Percentiles rank a stretch among this genome's conserved stretches.
These are phyloP conservation scores for Clarias magur DNA, from an alignment of 2,113 vertebrate species.

Conservation along the genomic window DNA sequence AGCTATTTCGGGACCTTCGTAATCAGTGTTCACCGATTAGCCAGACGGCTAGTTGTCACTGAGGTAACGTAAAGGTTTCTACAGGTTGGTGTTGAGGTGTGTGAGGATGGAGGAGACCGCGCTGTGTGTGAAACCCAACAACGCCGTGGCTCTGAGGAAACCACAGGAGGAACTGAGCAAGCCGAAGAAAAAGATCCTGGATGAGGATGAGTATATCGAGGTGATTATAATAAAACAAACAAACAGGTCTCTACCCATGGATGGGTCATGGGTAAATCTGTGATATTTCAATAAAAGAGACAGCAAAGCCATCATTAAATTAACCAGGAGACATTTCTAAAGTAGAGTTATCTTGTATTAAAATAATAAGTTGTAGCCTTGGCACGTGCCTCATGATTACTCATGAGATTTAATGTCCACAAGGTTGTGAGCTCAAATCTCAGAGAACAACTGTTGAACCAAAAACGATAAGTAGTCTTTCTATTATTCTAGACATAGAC, in stretches of 20 bases:
- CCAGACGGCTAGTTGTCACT: not conserved
- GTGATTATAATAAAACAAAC: not conserved
- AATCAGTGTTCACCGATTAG: not conserved
- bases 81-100: not conserved
- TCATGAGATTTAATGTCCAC: not conserved
- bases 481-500: not conserved
- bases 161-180: not conserved
- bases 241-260: not conserved
- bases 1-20: not conserved
- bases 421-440: not conserved
- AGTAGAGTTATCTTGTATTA: not conserved
- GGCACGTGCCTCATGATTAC: not conserved
- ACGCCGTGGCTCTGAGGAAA: conserved; percentile 9
- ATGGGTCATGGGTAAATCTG: not conserved
- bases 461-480: not conserved
- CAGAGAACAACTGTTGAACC: not conserved
- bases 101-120: conserved; percentile 7
- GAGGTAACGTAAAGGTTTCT: too few relatives aligned
- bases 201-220: not conserved
- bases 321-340: not conserved
- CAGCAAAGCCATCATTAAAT: not conserved
- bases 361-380: not conserved
- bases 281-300: not conserved
- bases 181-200: not conserved
- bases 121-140: conserved; percentile 3